Conservation (phyloP, 2,113 vertebrate genomes). For the Lamprologus tigripictilis region DNA sequence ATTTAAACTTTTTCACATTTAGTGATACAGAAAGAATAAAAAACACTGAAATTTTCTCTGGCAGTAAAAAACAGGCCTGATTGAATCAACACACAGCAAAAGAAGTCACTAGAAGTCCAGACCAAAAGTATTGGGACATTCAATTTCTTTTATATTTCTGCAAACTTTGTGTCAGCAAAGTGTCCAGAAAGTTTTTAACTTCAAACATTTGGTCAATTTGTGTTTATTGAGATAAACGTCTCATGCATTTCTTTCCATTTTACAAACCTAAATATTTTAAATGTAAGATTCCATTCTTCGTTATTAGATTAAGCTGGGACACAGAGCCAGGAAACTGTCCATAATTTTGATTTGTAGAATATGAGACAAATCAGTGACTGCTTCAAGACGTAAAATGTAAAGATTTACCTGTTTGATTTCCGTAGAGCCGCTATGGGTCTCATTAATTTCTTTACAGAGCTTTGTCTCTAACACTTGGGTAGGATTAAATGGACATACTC, state of each 20-base stretch:
- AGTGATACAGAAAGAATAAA: background rate
- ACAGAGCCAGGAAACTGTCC: background rate
- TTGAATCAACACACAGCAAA: background rate
- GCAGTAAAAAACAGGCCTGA: background rate
- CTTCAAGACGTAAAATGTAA: fast-evolving
- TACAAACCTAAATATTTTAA: background rate
- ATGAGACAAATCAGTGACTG: background rate
- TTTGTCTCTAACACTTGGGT: fast-evolving
- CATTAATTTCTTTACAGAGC: too few relatives aligned
- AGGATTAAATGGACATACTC: fast-evolving
- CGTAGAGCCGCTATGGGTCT: too few relatives aligned
- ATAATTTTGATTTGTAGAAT: background rate
- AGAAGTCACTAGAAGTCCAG: background rate
- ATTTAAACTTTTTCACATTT: background rate
- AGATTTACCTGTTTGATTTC: background rate
- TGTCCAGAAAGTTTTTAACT: background rate
- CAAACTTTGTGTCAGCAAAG: background rate
- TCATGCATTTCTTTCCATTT: background rate
- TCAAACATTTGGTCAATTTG: background rate
- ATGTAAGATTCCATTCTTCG: fast-evolving
- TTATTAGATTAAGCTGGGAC: background rate
- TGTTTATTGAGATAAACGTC: fast-evolving
- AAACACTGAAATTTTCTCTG: background rate
- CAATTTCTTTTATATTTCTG: background rate
- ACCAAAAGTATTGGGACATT: background rate